A percentile compares a stretch with the other conserved stretches of the same genome.
Conservation (phyloP, 2,888 invertebrate genomes). For the Zeuzera pyrina region DNA sequence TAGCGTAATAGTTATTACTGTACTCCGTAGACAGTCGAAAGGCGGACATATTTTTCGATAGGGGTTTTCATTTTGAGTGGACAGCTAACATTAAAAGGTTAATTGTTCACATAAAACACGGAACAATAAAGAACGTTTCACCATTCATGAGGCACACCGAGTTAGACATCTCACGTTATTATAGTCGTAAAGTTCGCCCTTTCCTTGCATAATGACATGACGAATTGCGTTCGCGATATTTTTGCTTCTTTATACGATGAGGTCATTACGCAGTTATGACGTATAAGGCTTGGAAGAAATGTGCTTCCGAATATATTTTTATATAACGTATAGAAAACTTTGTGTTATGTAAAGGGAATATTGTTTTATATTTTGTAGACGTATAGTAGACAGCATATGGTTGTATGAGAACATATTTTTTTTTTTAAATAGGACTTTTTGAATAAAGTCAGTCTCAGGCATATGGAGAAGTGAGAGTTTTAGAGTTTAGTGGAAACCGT, state of each 20-base stretch:
- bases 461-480: slow-evolving; percentile 63
- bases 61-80: slow-evolving; percentile 41
- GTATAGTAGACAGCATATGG: too few relatives aligned
- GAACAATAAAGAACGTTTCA: slow-evolving; percentile 65
- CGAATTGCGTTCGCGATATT: slow-evolving; percentile 69
- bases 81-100: slow-evolving; percentile 65
- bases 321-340: slow-evolving; percentile 5
- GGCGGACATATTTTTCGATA: slow-evolving; percentile 23
- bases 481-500: slow-evolving; percentile 62
- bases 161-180: slow-evolving; percentile 70
- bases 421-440: slow-evolving; percentile 41
- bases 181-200: slow-evolving; percentile 71
- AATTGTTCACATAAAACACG: slow-evolving; percentile 70
- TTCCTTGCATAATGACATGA: slow-evolving; percentile 72
- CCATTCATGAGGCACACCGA: slow-evolving; percentile 59
- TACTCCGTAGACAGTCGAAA: too few relatives aligned
- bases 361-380: too few relatives aligned
- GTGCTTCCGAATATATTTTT: slow-evolving; percentile 28
- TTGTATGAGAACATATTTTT: too few relatives aligned
- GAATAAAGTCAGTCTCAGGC: slow-evolving; percentile 60
- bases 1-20: too few relatives aligned
- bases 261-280: slow-evolving; percentile 57
- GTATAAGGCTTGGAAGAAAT: slow-evolving; percentile 32
- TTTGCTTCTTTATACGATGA: slow-evolving; percentile 63
- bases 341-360: too few relatives aligned